Conservation (phyloP, 2,888 invertebrate species). For the Spilosoma lubricipeda region DNA sequence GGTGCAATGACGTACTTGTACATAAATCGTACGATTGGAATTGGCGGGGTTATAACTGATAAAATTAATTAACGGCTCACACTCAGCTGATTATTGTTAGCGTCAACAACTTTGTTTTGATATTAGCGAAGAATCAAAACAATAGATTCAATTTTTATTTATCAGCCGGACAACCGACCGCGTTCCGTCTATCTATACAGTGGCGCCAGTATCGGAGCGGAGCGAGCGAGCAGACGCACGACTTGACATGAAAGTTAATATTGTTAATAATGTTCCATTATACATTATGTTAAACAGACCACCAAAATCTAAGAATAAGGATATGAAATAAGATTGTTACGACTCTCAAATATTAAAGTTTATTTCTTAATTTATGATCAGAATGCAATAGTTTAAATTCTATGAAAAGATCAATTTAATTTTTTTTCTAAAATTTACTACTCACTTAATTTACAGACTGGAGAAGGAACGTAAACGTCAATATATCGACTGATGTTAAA, state of each 20-base stretch:
- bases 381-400: neutral
- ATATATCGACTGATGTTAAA: neutral
- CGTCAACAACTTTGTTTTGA: slow-evolving; percentile 48
- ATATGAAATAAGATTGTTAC: neutral
- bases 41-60: slow-evolving; percentile 56
- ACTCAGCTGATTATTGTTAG: slow-evolving; percentile 51
- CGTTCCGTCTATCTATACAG: neutral
- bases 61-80: slow-evolving; percentile 42
- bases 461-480: neutral
- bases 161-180: neutral
- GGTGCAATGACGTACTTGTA: slow-evolving; percentile 51
- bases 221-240: no score
- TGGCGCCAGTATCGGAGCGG: neutral
- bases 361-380: neutral
- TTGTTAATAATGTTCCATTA: neutral
- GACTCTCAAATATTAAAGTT: neutral
- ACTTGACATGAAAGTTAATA: no score
- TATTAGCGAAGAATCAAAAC: slow-evolving; percentile 1
- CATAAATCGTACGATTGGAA: slow-evolving; percentile 58
- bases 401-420: neutral
- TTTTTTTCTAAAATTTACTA: no score
- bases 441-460: no score
- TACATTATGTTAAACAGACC: neutral
- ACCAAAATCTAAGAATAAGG: neutral
- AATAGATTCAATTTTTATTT: neutral